phyloP scores from a whole-genome alignment of 2,888 invertebrate species.

The Habrosyne pyritoides region DNA sequence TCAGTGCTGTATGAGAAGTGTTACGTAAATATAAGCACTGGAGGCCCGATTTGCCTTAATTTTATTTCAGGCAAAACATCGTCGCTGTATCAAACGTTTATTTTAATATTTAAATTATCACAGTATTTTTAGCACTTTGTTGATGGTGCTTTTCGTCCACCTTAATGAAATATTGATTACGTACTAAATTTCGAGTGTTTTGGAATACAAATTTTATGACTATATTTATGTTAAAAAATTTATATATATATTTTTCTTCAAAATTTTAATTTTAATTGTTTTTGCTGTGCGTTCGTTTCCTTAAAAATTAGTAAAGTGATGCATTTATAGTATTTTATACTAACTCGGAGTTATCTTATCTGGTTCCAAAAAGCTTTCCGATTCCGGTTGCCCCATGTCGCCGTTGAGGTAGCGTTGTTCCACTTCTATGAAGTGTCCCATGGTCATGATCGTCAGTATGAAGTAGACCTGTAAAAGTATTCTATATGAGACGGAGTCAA shows the following conservation, averaged over 20 bases:
- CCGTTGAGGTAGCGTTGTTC: constrained; percentile 87
- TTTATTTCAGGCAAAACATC: background rate
- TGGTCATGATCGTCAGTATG: constrained; percentile 84
- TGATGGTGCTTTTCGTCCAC: too few species aligned
- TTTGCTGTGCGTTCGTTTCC: too few species aligned
- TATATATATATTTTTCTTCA: too few species aligned
- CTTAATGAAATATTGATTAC: too few species aligned
- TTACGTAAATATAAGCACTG: background rate
- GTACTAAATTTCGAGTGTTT: too few species aligned
- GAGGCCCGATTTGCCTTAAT: background rate
- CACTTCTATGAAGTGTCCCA: constrained; percentile 86
- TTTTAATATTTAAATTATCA: background rate
- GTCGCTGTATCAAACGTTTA: background rate
- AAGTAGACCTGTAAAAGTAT: constrained; percentile 86
- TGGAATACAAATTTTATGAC: too few species aligned
- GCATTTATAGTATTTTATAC: too few species aligned
- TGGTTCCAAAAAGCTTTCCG: constrained; percentile 84
- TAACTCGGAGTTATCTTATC: constrained; percentile 80
- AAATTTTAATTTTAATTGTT: too few species aligned
- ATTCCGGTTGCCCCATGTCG: constrained; percentile 77
- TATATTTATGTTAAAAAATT: too few species aligned
- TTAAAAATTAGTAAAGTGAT: too few species aligned
- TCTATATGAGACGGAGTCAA: too few species aligned
- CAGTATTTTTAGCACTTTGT: too few species aligned
- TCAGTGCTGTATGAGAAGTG: constrained; percentile 9